Conservation (phyloP, 2,888 invertebrate species). For the Coenonympha glycerion region DNA sequence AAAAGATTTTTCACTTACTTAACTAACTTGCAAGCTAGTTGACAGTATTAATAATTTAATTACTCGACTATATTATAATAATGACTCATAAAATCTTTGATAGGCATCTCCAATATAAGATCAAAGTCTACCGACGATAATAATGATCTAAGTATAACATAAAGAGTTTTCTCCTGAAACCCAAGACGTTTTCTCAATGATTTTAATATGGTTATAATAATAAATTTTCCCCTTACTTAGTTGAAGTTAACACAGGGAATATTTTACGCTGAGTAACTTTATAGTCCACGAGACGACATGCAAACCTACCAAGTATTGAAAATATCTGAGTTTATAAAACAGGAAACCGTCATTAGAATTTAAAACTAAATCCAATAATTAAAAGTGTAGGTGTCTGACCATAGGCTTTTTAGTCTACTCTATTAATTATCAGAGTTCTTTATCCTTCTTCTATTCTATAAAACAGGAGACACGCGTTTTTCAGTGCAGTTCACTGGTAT, state of each 20-base stretch:
- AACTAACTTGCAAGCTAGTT: no score
- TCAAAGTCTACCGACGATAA: constrained; percentile 3
- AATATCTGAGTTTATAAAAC: background rate
- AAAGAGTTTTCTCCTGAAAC: constrained; percentile 13
- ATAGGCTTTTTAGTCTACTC: no score
- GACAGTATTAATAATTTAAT: background rate
- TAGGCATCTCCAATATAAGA: background rate
- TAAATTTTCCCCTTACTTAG: constrained; percentile 35
- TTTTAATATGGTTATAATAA: constrained; percentile 42
- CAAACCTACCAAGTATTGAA: background rate
- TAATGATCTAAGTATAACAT: constrained; percentile 6
- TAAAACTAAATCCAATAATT: background rate
- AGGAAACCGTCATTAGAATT: background rate
- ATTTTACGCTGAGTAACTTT: constrained; percentile 61
- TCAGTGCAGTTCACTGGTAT: no score
- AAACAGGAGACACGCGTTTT: no score
- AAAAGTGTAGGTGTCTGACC: no score
- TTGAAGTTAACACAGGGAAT: constrained; percentile 57
- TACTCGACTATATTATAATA: background rate
- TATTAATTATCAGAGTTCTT: no score
- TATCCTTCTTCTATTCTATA: no score
- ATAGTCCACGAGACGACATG: constrained; percentile 17
- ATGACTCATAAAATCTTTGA: background rate
- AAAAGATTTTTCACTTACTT: no score
- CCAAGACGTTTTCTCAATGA: constrained; percentile 23